Evolutionary conservation across 1,140 invertebrate genomes (phyloP), one percentile per base, ranked within the genome.

Genomic region (Pseudoatta argentina): DNA sequence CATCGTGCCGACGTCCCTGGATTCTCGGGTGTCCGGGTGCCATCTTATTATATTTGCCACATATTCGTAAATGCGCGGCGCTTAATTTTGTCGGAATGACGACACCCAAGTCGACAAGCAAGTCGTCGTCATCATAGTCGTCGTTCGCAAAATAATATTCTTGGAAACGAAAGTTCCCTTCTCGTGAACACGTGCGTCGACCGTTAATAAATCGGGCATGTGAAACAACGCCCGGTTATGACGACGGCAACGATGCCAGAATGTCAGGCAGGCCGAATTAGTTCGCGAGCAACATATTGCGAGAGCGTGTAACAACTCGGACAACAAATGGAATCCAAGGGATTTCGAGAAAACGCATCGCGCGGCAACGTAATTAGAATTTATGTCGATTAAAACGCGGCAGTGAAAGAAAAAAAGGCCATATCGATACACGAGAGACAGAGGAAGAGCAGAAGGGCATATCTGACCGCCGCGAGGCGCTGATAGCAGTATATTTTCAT

Each of bases 381-480:
- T 89, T 88, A 89, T 86, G 83, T 76, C 87, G 83, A 89, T 88
- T 77, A 82, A 53, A 64, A 48, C 39, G 30, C 12, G 12, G 16
- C n/a, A 48, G 30, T 53, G 53, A 66, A 77, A 14, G 21, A 61
- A 12, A 48, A 72, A 72, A 73, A 39, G 14, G 34, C 21, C 44
- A 73, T 12, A 21, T 55, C 61, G 77, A 39, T 44, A 44, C 53
- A 14, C 55, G 55, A 30, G 39, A 30, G 55, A 27, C 12, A 24
- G 30, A 18, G 55, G 18, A 24, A 16, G 30, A 12, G 34, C 16
- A 24, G 12, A 30, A 18, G 30, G 34, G 48, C 7, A 6, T 34
- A 1, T 39, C 57, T 14, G 12, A 39, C 39, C 59, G 18, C 63
- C 16, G 53, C 34, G 63, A 51, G 30, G 71, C n/a, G 24, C 24